Base-by-base conservation (phyloP, 2,888 invertebrate species). In the Tetheella fluctuosa region DNA sequence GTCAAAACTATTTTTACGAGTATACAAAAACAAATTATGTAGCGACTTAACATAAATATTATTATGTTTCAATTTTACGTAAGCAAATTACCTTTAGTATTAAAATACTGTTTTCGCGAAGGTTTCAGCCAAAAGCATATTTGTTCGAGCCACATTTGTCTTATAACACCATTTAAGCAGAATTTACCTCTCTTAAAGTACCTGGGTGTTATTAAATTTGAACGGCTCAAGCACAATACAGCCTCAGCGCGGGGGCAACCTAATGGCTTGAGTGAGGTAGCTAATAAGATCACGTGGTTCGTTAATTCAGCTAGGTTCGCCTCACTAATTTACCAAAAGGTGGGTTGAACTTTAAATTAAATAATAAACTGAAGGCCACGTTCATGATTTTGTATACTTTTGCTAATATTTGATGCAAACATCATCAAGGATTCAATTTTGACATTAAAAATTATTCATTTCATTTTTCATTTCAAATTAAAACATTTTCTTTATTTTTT, bases 221-320 rank as follows among this genome's bases (percentile, higher is more conserved):
- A 73, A 72, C 76, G 65, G 72, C 71, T 73, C 71, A 70, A 72
- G 75, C 66, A 79, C 76, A 81, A 82, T 78, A 69, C 65, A 69
- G 71, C 62, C 60, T 55, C 58, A 61, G 69, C 64, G 69, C 63
- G 69, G 69, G 62, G 61, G 62, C 48, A 64, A 65, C 67, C 77
- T 83, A 82, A 85, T 84, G 78, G 78, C 74, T 77, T 74, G 80
- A 80, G 79, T 76, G 80, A 82, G 79, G 77, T 69, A 69, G 77
- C 77, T 88, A 88, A 88, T 86, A 82, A 83, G 80, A 85, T 87
- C 79, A 80, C 79, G 81, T 71, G 84, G 84, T 80, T 85, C 80
- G 79, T 85, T 86, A 84, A 85, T 81, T 84, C 73, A 66, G 71
- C 76, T 13, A 70, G 67, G 67, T 71, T 65, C 66, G 69, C 68